Evolutionary conservation across 2,797 vertebrate genomes (phyloP), one percentile per base, ranked within the genome.

Genomic region (Catostomus latipinnis): DNA sequence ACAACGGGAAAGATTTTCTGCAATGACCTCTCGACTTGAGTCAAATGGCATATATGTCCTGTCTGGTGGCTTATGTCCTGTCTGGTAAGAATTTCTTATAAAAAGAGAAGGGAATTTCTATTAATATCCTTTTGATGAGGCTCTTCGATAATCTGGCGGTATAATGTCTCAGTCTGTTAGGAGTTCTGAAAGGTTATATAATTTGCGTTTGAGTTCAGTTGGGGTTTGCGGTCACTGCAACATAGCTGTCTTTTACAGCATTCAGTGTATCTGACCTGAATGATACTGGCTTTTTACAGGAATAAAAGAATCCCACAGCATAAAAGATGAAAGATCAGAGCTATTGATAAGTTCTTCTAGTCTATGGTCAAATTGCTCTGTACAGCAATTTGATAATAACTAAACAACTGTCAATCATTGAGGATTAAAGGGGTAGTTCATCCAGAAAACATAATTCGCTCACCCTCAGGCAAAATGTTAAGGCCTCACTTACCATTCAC

Each of bases 71-170:
- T 4, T 22, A 22, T 22, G 22, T 22, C 22, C 63, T 54, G 57
- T 71, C 61, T 57, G 16, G 53, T 45, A 52, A 22, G 54, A 6
- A 46, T 52, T 34, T 48, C 34, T 34, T 8, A 49, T 68, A 73
- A 74, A 74, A 74, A 74, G 8, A 48, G 9, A 70, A 22, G 2
- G 49, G 50, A 49, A 54, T 75, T 80, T 66, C 67, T 78, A 83
- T 85, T 78, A 78, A 67, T 81, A 68, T 14, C 50, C 67, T 62
- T 81, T 60, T 72, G 43, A 78, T 70, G 78, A 71, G 74, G 52
- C 66, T 80, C 65, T 65, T 78, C 52, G 45, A 75, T 73, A 71
- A 46, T 16, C 22, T 34, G 46, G 77, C n/a, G 12, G 76, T 62
- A 71, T n/a, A 46, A 60, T 78, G 67, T 82, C 72, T 76, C 76